Conservation (phyloP, 2,888 invertebrate genomes). For the Apocheima hispidaria region DNA sequence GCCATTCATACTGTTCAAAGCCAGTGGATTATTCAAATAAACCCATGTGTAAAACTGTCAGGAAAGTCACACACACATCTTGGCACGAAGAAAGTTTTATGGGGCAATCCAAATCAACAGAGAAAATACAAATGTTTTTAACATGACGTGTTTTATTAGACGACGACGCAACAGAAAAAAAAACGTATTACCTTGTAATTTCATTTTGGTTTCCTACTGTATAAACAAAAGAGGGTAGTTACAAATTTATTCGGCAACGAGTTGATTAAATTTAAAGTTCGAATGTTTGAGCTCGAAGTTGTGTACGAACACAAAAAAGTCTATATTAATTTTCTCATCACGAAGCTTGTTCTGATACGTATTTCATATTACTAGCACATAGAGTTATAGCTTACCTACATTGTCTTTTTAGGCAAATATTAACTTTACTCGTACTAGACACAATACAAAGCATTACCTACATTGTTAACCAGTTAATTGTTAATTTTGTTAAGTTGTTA, state of each 20-base stretch:
- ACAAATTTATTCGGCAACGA: background rate
- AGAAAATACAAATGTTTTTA: background rate
- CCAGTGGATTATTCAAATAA: constrained; percentile 39
- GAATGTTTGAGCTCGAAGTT: too few species aligned
- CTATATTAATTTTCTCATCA: too few species aligned
- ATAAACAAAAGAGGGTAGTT: too few species aligned
- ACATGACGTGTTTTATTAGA: constrained; percentile 1
- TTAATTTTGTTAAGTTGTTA: too few species aligned
- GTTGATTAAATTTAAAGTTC: background rate
- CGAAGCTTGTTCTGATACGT: too few species aligned
- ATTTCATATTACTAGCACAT: too few species aligned
- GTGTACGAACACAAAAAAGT: too few species aligned
- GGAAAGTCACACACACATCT: constrained; percentile 30
- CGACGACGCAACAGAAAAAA: constrained; percentile 8
- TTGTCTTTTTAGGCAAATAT: too few species aligned
- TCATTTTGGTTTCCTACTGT: background rate
- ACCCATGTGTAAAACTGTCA: constrained; percentile 24
- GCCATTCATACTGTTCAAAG: constrained; percentile 34
- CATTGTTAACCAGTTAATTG: too few species aligned
- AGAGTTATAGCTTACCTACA: too few species aligned
- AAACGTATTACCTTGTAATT: constrained; percentile 3
- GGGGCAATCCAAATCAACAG: constrained; percentile 9
- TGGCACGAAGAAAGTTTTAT: constrained; percentile 22
- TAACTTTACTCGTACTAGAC: too few species aligned
- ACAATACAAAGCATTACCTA: too few species aligned